Conservation (phyloP, 2,888 invertebrate genomes). For the Andrena dorsata region DNA sequence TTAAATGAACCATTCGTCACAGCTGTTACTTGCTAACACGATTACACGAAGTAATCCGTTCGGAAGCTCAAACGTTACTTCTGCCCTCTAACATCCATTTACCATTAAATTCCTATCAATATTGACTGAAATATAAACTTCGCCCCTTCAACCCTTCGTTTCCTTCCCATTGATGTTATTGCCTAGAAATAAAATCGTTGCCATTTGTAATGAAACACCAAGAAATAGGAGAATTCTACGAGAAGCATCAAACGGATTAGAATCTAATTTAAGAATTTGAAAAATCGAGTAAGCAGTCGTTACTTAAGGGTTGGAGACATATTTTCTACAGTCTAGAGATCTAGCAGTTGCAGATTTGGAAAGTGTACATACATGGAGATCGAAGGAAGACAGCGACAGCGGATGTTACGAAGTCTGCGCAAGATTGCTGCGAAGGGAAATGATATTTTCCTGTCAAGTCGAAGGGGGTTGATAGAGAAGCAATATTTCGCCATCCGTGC, state of each 20-base stretch:
- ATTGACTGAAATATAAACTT: too few relatives aligned
- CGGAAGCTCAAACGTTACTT: not conserved
- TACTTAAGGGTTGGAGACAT: not conserved
- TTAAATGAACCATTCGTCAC: constrained; percentile 19
- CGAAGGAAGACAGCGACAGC: not conserved
- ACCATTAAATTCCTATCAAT: too few relatives aligned
- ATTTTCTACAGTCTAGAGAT: not conserved
- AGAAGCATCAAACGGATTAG: too few relatives aligned
- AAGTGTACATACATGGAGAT: too few relatives aligned
- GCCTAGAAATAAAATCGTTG: too few relatives aligned
- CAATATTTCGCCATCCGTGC: constrained; percentile 46
- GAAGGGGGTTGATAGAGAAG: constrained; percentile 16
- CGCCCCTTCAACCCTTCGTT: too few relatives aligned
- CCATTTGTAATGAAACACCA: too few relatives aligned
- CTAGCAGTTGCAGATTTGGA: too few relatives aligned
- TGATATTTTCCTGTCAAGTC: constrained; percentile 38
- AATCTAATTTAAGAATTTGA: not conserved
- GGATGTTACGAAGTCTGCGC: constrained; percentile 32
- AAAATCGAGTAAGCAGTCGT: not conserved
- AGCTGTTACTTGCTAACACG: not conserved
- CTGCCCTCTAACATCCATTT: not conserved
- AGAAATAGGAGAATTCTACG: too few relatives aligned
- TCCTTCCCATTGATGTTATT: too few relatives aligned
- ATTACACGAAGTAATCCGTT: not conserved
- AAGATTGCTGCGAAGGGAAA: constrained; percentile 39